These are phyloP conservation scores for Myotis vivesi DNA, from an alignment of 2,797 vertebrate species.

Conservation along the genomic window DNA sequence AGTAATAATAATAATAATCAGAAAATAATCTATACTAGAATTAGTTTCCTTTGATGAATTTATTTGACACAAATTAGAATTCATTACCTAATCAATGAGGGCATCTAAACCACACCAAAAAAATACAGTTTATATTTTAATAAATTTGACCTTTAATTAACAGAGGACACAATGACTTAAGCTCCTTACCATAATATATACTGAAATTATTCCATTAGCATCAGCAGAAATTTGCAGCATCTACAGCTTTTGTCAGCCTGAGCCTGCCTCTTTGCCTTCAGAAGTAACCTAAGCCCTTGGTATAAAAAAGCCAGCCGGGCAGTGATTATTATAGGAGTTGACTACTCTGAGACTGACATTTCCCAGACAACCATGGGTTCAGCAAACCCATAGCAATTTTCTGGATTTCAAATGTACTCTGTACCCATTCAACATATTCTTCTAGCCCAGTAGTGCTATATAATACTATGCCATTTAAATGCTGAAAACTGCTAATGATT, in stretches of 20 bases:
- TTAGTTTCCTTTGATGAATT: neutral
- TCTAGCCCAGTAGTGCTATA: neutral
- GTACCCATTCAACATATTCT: neutral
- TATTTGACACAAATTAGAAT: constrained; percentile 9
- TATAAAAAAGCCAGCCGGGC: neutral
- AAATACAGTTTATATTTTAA: constrained; percentile 10
- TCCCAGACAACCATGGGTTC: neutral
- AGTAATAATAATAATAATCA: neutral
- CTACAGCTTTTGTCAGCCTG: neutral
- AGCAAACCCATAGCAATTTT: neutral
- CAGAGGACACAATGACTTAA: neutral
- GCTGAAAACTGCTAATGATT: neutral
- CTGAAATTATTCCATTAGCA: neutral
- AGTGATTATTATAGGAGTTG: neutral
- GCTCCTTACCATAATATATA: neutral
- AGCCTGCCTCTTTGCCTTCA: neutral
- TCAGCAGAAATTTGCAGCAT: neutral
- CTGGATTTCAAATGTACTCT: neutral
- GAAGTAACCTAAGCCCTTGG: neutral
- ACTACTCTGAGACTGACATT: neutral
- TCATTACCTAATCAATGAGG: neutral
- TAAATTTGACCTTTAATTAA: neutral
- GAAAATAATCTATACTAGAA: neutral
- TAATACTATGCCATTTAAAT: neutral
- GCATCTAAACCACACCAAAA: neutral